Base-by-base conservation (phyloP, 2,888 invertebrate genomes). In the Pomacea canaliculata region DNA sequence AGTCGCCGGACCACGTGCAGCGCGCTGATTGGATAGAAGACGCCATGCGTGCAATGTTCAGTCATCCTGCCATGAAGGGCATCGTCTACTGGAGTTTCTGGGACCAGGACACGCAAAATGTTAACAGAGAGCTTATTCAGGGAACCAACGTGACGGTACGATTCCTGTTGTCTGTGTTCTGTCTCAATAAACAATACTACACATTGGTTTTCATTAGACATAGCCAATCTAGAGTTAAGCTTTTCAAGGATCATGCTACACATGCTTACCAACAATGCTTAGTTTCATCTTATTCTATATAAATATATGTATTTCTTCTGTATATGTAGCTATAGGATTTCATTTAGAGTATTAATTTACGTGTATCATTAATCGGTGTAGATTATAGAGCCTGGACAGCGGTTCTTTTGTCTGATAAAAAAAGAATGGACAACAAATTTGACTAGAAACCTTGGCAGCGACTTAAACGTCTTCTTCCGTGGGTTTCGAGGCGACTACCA, bases 401-500 rank as follows among this genome's bases (percentile, higher is more conserved):
- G 81, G 18, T 83, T 71, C 63, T 37, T 77, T n/a, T 70, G 77
- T 59, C 76, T 83, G 68, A 69, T 78, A 19, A 76, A 80, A n/a
- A 68, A 81, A 60, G 81, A 81, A 66, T 83, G 83, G 83, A 79
- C 75, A 71, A 83, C 83, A 9, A 71, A 82, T 27, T 73, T 76
- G 16, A 78, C 71, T 13, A 60, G 63, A n/a, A 70, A 71, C 48
- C 27, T 83, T 71, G 77, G 77, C 59, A 62, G 77, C 16, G 77
- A 75, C 51, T n/a, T 48, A 9, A 73, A 59, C 13, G 73, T 77
- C 48, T 18, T 27, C 16, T 27, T 82, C 16, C 19, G 81, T 18
- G 83, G 80, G 27, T 83, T 82, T 76, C 78, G 77, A 66, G 83
- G 83, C 13, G 82, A 82, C 46, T 83, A 83, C 71, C 71, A 78